Conservation (phyloP, 1,140 invertebrate genomes). For the Zophobas morio region DNA sequence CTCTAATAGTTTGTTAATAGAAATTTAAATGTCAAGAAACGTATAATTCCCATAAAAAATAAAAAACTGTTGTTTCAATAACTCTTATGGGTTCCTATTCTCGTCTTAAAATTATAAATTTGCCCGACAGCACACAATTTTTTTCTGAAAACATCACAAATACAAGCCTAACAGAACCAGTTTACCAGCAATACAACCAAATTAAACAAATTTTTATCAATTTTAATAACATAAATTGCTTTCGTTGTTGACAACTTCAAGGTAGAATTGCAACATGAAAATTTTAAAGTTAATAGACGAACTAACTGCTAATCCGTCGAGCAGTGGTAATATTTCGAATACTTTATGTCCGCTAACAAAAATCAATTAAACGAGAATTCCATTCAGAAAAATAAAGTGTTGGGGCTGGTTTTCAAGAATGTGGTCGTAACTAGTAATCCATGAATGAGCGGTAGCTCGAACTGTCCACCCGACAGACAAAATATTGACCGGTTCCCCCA, state of each 20-base stretch:
- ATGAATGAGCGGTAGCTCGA: slow-evolving; percentile 55
- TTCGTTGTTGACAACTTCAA: not conserved
- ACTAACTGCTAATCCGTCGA: slow-evolving; percentile 25
- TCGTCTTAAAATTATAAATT: too few species aligned
- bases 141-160: too few species aligned
- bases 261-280: not conserved
- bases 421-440: slow-evolving; percentile 43
- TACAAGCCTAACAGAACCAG: too few species aligned
- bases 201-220: too few species aligned
- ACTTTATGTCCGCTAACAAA: slow-evolving; percentile 30
- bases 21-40: too few species aligned
- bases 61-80: too few species aligned
- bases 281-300: not conserved
- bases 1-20: too few species aligned
- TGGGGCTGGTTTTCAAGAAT: slow-evolving; percentile 49
- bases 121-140: too few species aligned
- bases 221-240: too few species aligned
- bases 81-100: too few species aligned
- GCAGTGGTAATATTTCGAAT: slow-evolving; percentile 18
- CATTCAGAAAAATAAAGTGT: slow-evolving; percentile 43
- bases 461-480: slow-evolving; percentile 49
- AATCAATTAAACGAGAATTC: slow-evolving; percentile 42
- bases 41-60: too few species aligned
- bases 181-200: too few species aligned
- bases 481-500: slow-evolving; percentile 52